Base-by-base conservation (phyloP, 2,888 invertebrate species). In the Macroteleia sp. region DNA sequence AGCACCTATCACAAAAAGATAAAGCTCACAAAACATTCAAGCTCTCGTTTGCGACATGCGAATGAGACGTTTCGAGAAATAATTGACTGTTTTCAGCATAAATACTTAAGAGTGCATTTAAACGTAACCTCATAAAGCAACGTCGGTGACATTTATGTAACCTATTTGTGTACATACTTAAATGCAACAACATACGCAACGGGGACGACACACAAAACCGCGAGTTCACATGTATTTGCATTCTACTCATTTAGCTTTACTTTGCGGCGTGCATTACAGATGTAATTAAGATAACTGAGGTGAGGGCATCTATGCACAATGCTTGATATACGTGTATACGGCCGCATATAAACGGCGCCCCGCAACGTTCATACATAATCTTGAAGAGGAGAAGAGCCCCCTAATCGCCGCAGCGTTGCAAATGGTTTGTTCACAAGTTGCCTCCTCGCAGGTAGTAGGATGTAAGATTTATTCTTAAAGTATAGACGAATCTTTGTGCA, bases 281-380 rank as follows among this genome's bases (percentile, higher is more conserved):
- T 90, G 89, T 89, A 90, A 90, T 90, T 90, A 90, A 90, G 90
- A 90, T 90, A 90, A 87, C 89, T 86, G 89, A 88, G 90, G 90
- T 89, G 88, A 88, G 87, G 87, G 89, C 88, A 87, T 86, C 87
- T 88, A 88, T 89, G 86, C 88, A 90, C 88, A 89, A 88, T 89
- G 86, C 78, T 81, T 89, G 88, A 89, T 89, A 84, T 89, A 88
- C 85, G 85, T 83, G 76, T 76, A 77, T 81, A 83, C 83, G 82
- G 82, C 82, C 84, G 77, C 79, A 76, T 82, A 81, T 81, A 81
- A 82, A 73, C 74, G 79, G 50, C 52, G 48, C 57, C 57, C 48
- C 66, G 62, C 57, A 80, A 73, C 81, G 80, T 83, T 82, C 82
- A 81, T 76, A 74, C 78, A 84, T 86, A 82, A 87, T n/a, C n/a